Conservation (phyloP, 2,888 invertebrate genomes). For the Drosophila neotestacea region DNA sequence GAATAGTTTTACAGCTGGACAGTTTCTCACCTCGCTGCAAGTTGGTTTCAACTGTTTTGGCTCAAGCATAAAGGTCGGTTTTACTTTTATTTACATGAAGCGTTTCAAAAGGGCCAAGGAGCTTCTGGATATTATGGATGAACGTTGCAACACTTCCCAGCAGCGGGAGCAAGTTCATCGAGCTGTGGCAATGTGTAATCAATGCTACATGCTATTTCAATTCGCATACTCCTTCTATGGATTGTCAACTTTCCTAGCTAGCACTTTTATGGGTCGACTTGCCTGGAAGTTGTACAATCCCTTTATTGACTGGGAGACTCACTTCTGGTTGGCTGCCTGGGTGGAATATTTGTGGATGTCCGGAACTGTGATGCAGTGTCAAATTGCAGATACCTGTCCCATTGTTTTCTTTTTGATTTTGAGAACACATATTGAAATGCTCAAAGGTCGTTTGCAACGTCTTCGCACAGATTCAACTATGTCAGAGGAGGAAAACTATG, state of each 20-base stretch:
- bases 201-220: conserved; percentile 26
- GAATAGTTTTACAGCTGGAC: conserved; percentile 50
- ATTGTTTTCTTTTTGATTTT: conserved; percentile 40
- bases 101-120: conserved; percentile 41
- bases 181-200: conserved; percentile 38
- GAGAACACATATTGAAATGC: conserved; percentile 43
- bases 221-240: conserved; percentile 32
- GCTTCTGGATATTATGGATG: conserved; percentile 50
- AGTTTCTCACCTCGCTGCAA: conserved; percentile 67
- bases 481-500: conserved; percentile 36
- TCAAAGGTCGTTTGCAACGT: conserved; percentile 41
- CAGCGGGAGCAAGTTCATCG: conserved; percentile 33
- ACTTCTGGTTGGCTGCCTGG: conserved; percentile 40
- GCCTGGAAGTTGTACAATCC: conserved; percentile 59
- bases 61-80: conserved; percentile 38
- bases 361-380: conserved; percentile 34
- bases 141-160: conserved; percentile 27
- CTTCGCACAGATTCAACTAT: conserved; percentile 35
- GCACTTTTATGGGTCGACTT: conserved; percentile 25
- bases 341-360: conserved; percentile 44
- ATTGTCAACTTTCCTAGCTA: conserved; percentile 27
- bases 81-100: conserved; percentile 29
- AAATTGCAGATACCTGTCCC: conserved; percentile 55
- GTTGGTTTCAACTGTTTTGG: conserved; percentile 45
- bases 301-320: conserved; percentile 28